Percentiles rank a stretch among this genome's conserved stretches.
phyloP scores from a whole-genome alignment of 2,113 vertebrate species.

The Phainopepla nitens region DNA sequence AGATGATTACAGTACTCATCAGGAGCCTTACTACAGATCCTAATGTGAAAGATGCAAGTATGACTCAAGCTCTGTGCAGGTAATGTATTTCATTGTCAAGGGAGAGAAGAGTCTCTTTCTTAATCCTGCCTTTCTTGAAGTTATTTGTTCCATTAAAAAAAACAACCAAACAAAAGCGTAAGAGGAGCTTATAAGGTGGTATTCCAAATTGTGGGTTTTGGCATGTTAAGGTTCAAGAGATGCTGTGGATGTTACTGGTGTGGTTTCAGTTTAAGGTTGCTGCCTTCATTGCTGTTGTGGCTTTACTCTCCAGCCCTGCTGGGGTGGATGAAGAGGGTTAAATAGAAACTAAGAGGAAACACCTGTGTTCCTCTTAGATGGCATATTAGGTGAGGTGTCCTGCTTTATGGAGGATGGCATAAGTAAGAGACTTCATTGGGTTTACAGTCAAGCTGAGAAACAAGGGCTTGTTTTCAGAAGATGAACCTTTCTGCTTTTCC shows the following conservation, averaged over 20 bases:
- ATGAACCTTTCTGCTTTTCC: neutral
- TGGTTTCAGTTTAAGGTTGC: neutral
- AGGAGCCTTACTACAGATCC: constrained; percentile 97
- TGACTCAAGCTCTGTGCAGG: constrained; percentile 98
- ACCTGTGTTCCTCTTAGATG: neutral
- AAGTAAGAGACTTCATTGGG: neutral
- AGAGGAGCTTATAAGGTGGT: neutral
- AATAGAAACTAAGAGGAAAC: neutral
- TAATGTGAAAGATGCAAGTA: constrained; percentile 94
- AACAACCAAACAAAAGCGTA: rapidly evolving
- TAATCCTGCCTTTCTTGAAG: neutral
- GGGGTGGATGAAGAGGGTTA: neutral
- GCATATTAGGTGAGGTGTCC: neutral
- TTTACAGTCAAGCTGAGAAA: neutral
- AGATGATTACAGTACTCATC: constrained; percentile 98
- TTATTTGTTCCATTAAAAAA: neutral
- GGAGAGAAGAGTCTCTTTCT: neutral
- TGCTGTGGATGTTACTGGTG: neutral
- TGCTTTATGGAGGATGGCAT: neutral
- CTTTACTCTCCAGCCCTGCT: neutral
- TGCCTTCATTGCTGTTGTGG: neutral
- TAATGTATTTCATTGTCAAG: constrained; percentile 39
- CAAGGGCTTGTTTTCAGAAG: neutral
- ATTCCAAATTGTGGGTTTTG: neutral
- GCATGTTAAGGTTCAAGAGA: neutral